phyloP scores from a whole-genome alignment of 2,113 vertebrate species.

The Ibidorhyncha struthersii region DNA sequence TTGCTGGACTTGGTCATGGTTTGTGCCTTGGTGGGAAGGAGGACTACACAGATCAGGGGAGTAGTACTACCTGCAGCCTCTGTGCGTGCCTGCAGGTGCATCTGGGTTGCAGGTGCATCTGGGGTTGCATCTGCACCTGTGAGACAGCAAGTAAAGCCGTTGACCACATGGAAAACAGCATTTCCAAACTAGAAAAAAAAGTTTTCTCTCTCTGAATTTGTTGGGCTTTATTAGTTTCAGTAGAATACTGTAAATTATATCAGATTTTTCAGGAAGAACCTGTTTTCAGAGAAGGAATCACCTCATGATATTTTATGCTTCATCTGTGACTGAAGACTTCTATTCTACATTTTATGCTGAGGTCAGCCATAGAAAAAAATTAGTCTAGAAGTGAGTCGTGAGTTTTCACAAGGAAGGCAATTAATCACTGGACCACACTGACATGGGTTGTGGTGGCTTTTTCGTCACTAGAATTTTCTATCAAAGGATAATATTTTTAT shows the following conservation, averaged over 20 bases:
- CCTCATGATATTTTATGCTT: not conserved
- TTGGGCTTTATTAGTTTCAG: not conserved
- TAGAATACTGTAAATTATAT: not conserved
- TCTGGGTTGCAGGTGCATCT: not conserved
- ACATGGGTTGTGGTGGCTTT: not conserved
- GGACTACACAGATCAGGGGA: no score
- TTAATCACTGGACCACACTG: not conserved
- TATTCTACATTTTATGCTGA: not conserved
- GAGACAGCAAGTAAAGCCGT: not conserved
- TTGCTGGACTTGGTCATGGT: not conserved
- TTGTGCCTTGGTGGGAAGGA: not conserved
- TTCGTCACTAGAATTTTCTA: not conserved
- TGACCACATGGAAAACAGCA: not conserved
- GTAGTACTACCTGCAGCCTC: not conserved
- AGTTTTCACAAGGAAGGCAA: not conserved
- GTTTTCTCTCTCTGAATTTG: not conserved
- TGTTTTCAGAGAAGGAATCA: not conserved
- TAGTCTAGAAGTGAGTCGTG: not conserved
- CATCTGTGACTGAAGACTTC: not conserved
- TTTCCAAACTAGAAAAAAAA: not conserved
- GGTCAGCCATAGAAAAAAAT: not conserved
- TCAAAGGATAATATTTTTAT: not conserved
- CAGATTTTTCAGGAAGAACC: not conserved
- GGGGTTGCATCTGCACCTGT: rapidly evolving
- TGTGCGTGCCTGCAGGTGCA: rapidly evolving